Conservation (phyloP, 2,797 vertebrate species). For the Parauchenoglanis punctatus region DNA sequence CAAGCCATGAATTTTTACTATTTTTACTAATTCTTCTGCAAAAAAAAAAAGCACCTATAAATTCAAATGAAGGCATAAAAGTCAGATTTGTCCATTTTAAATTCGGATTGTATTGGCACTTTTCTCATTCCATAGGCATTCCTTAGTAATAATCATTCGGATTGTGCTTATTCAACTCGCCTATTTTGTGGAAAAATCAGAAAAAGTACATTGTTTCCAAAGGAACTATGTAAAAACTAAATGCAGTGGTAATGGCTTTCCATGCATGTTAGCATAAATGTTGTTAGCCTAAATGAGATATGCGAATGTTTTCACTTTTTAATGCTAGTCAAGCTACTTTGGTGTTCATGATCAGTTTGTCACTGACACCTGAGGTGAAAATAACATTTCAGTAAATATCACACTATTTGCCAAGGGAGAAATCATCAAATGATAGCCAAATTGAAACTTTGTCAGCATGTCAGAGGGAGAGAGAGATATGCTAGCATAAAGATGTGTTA, state of each 20-base stretch:
- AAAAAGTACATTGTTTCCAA: not conserved
- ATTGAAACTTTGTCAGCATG: not conserved
- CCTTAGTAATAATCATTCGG: not conserved
- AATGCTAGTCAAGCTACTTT: not conserved
- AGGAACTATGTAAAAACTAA: not conserved
- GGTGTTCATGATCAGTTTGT: not conserved
- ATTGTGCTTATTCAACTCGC: not conserved
- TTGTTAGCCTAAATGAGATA: not conserved
- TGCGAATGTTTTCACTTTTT: not conserved
- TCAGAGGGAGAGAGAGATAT: not conserved
- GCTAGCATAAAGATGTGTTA: not conserved
- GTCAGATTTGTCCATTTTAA: constrained; percentile 2
- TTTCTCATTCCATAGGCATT: not conserved
- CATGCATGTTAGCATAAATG: not conserved
- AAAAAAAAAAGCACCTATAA: not conserved
- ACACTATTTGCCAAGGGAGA: not conserved
- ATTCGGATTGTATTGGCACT: not conserved
- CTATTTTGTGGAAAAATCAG: not conserved
- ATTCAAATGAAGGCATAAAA: not conserved
- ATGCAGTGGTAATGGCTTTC: not conserved
- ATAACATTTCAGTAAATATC: not conserved
- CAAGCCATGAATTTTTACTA: no score
- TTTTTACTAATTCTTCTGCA: no score
- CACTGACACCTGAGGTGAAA: not conserved
- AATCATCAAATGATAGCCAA: not conserved